phyloP scores from a whole-genome alignment of 2,797 vertebrate species.

The Poecilia wingei region DNA sequence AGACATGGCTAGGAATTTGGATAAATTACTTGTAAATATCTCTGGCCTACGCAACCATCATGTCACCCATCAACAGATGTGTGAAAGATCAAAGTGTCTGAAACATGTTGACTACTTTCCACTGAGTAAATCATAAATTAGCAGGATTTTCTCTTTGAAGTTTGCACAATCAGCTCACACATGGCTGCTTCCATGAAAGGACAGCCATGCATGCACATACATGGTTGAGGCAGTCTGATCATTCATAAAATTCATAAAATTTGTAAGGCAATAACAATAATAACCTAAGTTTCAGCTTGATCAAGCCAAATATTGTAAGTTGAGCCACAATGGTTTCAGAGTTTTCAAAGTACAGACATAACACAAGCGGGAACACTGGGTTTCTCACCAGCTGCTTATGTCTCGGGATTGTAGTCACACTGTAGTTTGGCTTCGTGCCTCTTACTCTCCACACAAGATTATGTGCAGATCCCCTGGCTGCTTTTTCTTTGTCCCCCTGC shows the following conservation, averaged over 20 bases:
- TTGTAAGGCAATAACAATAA: neutral
- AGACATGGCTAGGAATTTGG: neutral
- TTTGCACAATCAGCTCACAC: neutral
- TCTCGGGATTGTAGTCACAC: constrained; percentile 40
- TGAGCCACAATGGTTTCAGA: constrained; percentile 58
- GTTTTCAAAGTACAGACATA: constrained; percentile 67
- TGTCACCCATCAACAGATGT: neutral
- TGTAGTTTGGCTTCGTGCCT: constrained; percentile 45
- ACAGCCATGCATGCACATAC: neutral
- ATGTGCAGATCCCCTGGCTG: constrained; percentile 41
- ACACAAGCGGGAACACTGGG: constrained; percentile 20
- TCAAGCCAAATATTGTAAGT: constrained; percentile 68
- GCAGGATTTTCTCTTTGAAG: neutral
- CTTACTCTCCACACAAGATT: constrained; percentile 42
- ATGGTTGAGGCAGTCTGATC: neutral
- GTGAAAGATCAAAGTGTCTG: neutral
- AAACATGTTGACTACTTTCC: neutral
- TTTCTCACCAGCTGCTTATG: constrained; percentile 52
- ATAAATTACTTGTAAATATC: neutral
- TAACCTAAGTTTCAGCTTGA: neutral
- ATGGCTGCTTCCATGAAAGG: neutral
- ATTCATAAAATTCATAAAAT: neutral
- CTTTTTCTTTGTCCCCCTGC: constrained; percentile 31
- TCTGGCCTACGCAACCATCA: neutral
- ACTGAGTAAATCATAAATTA: neutral